These are phyloP conservation scores for Paelopatides confundens DNA, from an alignment of 53 echinoderm and acorn worm species.

Conservation along the genomic window DNA sequence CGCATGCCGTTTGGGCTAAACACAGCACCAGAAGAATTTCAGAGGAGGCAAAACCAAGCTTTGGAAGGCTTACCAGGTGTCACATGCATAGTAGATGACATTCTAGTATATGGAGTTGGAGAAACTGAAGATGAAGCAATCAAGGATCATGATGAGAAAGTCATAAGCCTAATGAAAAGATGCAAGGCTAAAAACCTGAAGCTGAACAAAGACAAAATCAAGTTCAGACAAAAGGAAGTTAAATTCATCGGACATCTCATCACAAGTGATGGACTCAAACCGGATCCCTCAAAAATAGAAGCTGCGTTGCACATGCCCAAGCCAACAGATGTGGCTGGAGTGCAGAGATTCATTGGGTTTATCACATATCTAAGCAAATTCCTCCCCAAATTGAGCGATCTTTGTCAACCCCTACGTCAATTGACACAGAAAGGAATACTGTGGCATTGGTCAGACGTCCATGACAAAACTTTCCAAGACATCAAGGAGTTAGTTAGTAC, in stretches of 20 bases:
- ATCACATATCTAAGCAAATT: slow-evolving; percentile 58
- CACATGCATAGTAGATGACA: slow-evolving; percentile 50
- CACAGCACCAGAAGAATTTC: slow-evolving; percentile 59
- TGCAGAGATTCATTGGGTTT: slow-evolving; percentile 14
- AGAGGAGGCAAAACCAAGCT: slow-evolving; percentile 57
- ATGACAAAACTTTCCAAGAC: slow-evolving; percentile 21
- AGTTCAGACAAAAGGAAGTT: background rate
- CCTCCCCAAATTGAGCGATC: slow-evolving; percentile 49
- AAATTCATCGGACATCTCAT: slow-evolving; percentile 19
- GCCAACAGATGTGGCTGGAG: slow-evolving; percentile 27
- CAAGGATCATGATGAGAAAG: background rate
- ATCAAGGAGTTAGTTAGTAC: slow-evolving; percentile 39
- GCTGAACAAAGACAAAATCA: slow-evolving; percentile 14
- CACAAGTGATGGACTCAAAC: slow-evolving; percentile 27
- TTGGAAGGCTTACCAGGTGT: slow-evolving; percentile 56
- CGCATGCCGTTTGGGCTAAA: slow-evolving; percentile 57
- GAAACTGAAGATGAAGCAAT: slow-evolving; percentile 35
- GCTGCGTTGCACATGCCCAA: slow-evolving; percentile 29
- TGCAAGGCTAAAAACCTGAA: slow-evolving; percentile 13
- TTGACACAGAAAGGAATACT: slow-evolving; percentile 47
- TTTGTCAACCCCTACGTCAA: slow-evolving; percentile 44
- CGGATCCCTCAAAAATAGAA: slow-evolving; percentile 31
- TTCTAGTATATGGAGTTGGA: slow-evolving; percentile 54
- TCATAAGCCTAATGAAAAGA: slow-evolving; percentile 7
- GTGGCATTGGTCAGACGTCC: slow-evolving; percentile 40